Conservation (phyloP, 1,140 invertebrate species). For the Archegozetes longisetosus region DNA sequence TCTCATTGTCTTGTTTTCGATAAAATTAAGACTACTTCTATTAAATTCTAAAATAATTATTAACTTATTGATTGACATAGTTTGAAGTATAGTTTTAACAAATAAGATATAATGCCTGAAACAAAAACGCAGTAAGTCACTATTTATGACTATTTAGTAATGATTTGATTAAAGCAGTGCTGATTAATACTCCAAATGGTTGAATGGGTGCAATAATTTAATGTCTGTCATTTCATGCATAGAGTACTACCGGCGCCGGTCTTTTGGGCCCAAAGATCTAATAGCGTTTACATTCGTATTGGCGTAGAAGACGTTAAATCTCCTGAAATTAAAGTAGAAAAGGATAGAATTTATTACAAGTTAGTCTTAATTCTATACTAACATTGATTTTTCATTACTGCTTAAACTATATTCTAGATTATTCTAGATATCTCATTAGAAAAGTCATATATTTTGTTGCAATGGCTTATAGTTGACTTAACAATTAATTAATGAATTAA, state of each 20-base stretch:
- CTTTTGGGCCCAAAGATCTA: slow-evolving; percentile 74
- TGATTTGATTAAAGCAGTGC: neutral
- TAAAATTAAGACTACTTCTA: no score
- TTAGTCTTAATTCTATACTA: slow-evolving; percentile 11
- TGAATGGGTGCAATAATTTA: no score
- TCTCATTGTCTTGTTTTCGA: no score
- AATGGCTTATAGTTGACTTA: neutral
- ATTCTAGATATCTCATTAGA: no score
- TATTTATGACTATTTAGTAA: neutral
- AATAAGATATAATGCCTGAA: no score
- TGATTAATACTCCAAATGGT: no score
- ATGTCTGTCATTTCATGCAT: no score
- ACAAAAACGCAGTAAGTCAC: neutral
- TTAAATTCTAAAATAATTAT: no score
- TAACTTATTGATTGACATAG: no score
- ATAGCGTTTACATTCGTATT: slow-evolving; percentile 64
- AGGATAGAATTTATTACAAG: slow-evolving; percentile 62
- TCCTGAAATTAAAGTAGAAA: slow-evolving; percentile 62
- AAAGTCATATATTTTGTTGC: neutral
- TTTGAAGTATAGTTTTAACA: no score
- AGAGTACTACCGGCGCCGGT: slow-evolving; percentile 50
- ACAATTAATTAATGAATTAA: slow-evolving; percentile 15
- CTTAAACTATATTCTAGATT: no score
- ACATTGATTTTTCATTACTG: neutral
- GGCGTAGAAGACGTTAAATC: slow-evolving; percentile 75